These are phyloP conservation scores for Diogma glabrata DNA, from an alignment of 2,888 invertebrate species.

Conservation along the genomic window DNA sequence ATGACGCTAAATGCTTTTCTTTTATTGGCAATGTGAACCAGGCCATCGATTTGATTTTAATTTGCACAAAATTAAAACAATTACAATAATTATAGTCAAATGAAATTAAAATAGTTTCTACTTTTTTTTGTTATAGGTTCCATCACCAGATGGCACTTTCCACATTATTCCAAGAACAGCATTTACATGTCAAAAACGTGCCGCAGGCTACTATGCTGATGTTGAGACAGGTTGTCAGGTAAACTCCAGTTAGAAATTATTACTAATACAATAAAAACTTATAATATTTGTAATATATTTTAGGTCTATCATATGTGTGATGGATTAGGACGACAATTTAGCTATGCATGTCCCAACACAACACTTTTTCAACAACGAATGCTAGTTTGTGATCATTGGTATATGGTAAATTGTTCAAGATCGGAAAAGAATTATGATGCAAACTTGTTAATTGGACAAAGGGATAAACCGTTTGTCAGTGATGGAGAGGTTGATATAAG, in stretches of 20 bases:
- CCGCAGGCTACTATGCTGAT: conserved; percentile 64
- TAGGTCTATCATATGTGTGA: conserved; percentile 77
- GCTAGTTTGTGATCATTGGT: conserved; percentile 69
- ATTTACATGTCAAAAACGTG: conserved; percentile 55
- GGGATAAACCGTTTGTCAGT: conserved; percentile 58
- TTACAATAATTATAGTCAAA: too few species aligned
- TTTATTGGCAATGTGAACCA: too few species aligned
- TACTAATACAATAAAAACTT: too few species aligned
- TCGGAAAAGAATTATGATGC: conserved; percentile 56
- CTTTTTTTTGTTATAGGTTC: conserved; percentile 12
- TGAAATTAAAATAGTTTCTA: too few species aligned
- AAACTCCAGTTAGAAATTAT: conserved; percentile 18
- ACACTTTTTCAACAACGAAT: conserved; percentile 70
- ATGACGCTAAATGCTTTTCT: too few species aligned
- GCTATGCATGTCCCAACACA: conserved; percentile 66
- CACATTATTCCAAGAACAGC: conserved; percentile 37
- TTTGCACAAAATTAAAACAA: too few species aligned
- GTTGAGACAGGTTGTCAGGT: conserved; percentile 64
- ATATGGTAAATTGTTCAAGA: conserved; percentile 68
- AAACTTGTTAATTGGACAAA: conserved; percentile 57
- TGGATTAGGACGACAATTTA: conserved; percentile 62
- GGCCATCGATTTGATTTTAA: too few species aligned
- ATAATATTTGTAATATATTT: conserved; percentile 17
- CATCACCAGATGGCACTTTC: conserved; percentile 25
- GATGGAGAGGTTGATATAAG: conserved; percentile 50